These are phyloP conservation scores for Heliconius ismenius DNA, from an alignment of 2,888 invertebrate species.

Conservation along the genomic window DNA sequence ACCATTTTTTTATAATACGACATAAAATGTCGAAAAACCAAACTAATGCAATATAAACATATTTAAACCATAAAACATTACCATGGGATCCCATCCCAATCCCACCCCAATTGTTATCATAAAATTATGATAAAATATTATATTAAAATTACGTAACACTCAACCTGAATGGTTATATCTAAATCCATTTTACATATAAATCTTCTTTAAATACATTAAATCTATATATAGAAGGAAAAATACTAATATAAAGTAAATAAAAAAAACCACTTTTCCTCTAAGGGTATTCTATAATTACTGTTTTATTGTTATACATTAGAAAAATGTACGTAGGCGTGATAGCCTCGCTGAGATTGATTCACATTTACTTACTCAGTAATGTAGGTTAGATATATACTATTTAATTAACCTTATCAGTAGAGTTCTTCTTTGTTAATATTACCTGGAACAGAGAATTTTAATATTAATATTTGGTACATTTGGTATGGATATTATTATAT, in stretches of 20 bases:
- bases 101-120: background rate
- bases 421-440: constrained; percentile 1
- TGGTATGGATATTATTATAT: too few species aligned
- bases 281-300: constrained; percentile 2
- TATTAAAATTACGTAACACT: background rate
- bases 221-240: background rate
- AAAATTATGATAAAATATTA: background rate
- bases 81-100: too few species aligned
- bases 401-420: background rate
- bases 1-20: too few species aligned
- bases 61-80: too few species aligned
- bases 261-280: background rate
- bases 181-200: background rate
- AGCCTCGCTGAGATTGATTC: background rate
- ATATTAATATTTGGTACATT: background rate
- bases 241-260: background rate
- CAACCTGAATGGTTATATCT: background rate
- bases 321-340: background rate
- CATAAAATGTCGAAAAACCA: too few species aligned
- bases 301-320: background rate
- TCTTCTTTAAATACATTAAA: background rate
- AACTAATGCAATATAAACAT: too few species aligned
- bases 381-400: background rate
- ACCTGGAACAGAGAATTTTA: constrained; percentile 6
- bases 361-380: background rate